Percentiles rank a stretch among this genome's conserved stretches.
Evolutionary conservation across 2,888 invertebrate species (phyloP).

Genomic region (Patella pellucida): DNA sequence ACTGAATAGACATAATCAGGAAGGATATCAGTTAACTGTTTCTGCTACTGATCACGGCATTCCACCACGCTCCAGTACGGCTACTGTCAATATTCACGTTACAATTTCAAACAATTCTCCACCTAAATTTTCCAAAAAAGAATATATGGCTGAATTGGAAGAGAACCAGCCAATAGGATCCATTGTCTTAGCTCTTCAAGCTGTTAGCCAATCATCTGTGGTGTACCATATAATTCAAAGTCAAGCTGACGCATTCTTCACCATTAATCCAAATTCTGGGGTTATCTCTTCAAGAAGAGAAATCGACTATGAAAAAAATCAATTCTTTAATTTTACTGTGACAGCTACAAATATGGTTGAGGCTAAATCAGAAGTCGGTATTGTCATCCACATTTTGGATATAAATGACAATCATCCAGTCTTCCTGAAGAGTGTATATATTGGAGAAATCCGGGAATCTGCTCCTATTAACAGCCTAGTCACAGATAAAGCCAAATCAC

Average conservation of each 20-base stretch:
- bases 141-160: conserved; percentile 57
- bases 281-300: conserved; percentile 82
- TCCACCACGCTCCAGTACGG: conserved; percentile 79
- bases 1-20: conserved; percentile 75
- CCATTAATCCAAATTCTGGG: conserved; percentile 86
- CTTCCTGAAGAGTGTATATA: conserved; percentile 89
- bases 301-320: conserved; percentile 82
- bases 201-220: conserved; percentile 62
- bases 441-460: conserved; percentile 80
- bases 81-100: conserved; percentile 88
- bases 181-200: conserved; percentile 52
- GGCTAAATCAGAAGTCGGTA: conserved; percentile 79
- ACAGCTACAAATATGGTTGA: conserved; percentile 88
- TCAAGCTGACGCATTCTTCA: conserved; percentile 83
- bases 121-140: conserved; percentile 79
- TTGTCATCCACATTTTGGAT: conserved; percentile 88
- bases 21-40: conserved; percentile 84
- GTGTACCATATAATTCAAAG: conserved; percentile 84
- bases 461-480: conserved; percentile 81
- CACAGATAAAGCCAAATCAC: conserved; percentile 76
- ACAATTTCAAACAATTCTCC: conserved; percentile 95
- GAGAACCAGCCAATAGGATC: conserved; percentile 59
- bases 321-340: conserved; percentile 86
- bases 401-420: conserved; percentile 77
- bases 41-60: conserved; percentile 90